phyloP scores from a whole-genome alignment of 2,113 vertebrate genomes.

The Delphinapterus leucas region DNA sequence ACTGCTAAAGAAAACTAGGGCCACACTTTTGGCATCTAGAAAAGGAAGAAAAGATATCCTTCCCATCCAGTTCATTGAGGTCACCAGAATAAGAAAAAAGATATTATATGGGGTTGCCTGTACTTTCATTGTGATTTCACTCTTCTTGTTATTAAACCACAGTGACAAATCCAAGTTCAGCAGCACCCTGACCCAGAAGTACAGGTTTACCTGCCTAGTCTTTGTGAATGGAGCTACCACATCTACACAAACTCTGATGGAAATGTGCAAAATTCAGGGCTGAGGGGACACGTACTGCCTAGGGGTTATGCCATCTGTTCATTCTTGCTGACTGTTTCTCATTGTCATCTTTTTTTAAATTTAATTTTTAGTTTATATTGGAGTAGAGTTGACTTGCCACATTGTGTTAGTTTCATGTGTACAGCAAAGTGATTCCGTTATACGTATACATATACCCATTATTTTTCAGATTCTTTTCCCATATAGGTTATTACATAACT shows the following conservation, averaged over 20 bases:
- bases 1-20: conserved; percentile 58
- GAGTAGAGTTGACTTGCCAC: not conserved
- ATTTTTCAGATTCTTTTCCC: not conserved
- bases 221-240: not conserved
- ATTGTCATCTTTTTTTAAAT: not conserved
- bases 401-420: not conserved
- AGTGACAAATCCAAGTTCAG: not conserved
- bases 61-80: conserved; percentile 64
- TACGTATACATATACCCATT: not conserved
- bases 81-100: conserved; percentile 58
- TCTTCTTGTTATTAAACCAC: conserved; percentile 9
- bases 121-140: not conserved
- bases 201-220: not conserved
- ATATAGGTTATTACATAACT: not conserved
- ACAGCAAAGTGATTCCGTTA: not conserved
- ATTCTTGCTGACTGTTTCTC: not conserved
- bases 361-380: not conserved
- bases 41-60: conserved; percentile 48
- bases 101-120: not conserved
- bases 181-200: not conserved
- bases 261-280: not conserved
- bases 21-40: conserved; percentile 55
- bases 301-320: not conserved
- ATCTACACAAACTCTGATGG: not conserved
- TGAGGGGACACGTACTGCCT: not conserved